Evolutionary conservation across 2,113 vertebrate genomes (phyloP), one percentile per base, ranked within the genome.

Genomic region (Nerophis ophidion): DNA sequence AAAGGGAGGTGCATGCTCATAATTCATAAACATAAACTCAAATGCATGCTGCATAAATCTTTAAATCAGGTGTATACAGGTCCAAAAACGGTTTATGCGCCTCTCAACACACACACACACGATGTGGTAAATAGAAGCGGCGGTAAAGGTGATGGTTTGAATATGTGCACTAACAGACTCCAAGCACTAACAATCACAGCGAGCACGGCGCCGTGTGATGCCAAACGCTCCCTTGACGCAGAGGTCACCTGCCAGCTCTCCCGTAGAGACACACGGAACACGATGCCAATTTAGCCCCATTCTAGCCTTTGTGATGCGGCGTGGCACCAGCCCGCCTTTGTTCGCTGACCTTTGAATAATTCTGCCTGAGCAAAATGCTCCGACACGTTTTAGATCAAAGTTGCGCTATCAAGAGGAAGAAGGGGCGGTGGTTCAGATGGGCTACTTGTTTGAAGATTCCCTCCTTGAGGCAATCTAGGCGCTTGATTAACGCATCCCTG

Each of bases 331-430:
- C 81, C 74, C 16, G 74, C 71, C 68, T 86, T 85, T 86, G 84
- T 88, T 82, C 81, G 10, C 69, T 87, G 83, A 84, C 84, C 82
- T 88, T 87, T 86, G 82, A 84, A 87, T 88, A 83, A 88, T 84
- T 85, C 83, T 84, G 52, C 74, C 55, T 0, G 53, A 76, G 81
- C 81, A 85, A 84, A 86, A 80, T 68, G 81, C 83, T 70, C 60
- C 69, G 83, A 84, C 81, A 88, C 79, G 83, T 82, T 86, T 86
- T 80, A 83, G 80, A 86, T 88, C 83, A 85, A 88, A 86, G 81
- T 79, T 68, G 61, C 53, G 50, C 74, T 68, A 81, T 82, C 68
- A 77, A 80, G 75, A 63, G 74, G 79, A 71, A 71, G 80, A 71
- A 10, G 40, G 80, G 75, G 69, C 26, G 1, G 58, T 74, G 81